phyloP scores from a whole-genome alignment of 2,888 invertebrate genomes.

The Pelosia muscerda region DNA sequence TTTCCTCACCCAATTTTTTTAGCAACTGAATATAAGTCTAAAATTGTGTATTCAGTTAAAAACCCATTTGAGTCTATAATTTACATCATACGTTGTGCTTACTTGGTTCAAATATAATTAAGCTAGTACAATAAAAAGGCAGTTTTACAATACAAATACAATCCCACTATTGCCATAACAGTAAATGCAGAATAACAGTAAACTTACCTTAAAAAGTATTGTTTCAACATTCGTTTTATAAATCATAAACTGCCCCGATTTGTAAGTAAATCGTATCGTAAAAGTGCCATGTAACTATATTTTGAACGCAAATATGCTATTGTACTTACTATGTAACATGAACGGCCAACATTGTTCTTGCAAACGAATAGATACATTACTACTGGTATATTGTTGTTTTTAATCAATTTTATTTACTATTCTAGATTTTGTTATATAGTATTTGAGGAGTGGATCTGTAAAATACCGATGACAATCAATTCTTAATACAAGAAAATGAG shows the following conservation, averaged over 20 bases:
- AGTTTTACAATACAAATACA: background rate
- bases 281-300: constrained; percentile 56
- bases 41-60: too few species aligned
- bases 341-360: background rate
- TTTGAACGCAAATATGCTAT: constrained; percentile 41
- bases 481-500: too few species aligned
- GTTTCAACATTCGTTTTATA: constrained; percentile 47
- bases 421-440: too few species aligned
- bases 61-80: background rate
- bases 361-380: background rate
- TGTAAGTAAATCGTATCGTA: constrained; percentile 61
- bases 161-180: background rate
- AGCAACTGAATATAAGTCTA: too few species aligned
- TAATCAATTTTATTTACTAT: background rate
- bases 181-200: too few species aligned
- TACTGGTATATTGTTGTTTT: background rate
- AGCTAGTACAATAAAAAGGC: background rate
- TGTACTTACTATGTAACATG: background rate
- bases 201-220: constrained; percentile 17
- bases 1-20: too few species aligned
- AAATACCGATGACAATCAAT: too few species aligned
- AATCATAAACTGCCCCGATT: constrained; percentile 56
- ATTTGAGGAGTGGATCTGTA: too few species aligned
- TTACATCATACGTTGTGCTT: background rate
- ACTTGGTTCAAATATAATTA: background rate